phyloP scores from a whole-genome alignment of 2,888 invertebrate genomes.

The Deilephila elpenor region DNA sequence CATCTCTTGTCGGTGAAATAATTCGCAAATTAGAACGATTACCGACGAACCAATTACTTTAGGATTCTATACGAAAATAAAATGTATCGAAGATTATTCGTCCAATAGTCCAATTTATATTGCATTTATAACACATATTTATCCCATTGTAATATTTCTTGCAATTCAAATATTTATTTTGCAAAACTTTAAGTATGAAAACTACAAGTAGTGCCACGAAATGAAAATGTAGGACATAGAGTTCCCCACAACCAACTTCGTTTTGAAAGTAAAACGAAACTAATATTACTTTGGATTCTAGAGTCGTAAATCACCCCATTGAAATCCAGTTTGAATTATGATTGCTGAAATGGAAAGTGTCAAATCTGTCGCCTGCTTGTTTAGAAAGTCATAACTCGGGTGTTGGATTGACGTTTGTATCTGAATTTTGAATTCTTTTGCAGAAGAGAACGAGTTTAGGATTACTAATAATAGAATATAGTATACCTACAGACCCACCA shows the following conservation, averaged over 20 bases:
- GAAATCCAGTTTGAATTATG: conserved; percentile 34
- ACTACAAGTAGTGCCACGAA: background rate
- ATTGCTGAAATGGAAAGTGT: conserved; percentile 41
- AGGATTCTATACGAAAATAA: too few species aligned
- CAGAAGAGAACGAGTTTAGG: background rate
- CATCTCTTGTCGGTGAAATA: too few species aligned
- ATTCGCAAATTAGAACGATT: too few species aligned
- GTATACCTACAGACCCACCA: too few species aligned
- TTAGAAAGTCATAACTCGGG: background rate
- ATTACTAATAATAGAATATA: too few species aligned
- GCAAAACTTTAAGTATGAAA: background rate
- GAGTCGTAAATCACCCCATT: conserved; percentile 35
- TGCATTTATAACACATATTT: too few species aligned
- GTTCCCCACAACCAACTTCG: background rate
- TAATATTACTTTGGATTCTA: conserved; percentile 24
- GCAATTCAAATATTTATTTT: background rate
- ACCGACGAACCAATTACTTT: too few species aligned
- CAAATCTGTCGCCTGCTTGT: conserved; percentile 40
- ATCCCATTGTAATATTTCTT: too few species aligned
- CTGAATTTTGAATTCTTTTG: background rate
- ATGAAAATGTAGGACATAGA: background rate
- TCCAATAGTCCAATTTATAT: too few species aligned
- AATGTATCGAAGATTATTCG: background rate
- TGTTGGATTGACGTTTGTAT: background rate
- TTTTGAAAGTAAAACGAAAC: conserved; percentile 10